phyloP scores from a whole-genome alignment of 2,888 invertebrate species.

The Arrhopalites spinosus region DNA sequence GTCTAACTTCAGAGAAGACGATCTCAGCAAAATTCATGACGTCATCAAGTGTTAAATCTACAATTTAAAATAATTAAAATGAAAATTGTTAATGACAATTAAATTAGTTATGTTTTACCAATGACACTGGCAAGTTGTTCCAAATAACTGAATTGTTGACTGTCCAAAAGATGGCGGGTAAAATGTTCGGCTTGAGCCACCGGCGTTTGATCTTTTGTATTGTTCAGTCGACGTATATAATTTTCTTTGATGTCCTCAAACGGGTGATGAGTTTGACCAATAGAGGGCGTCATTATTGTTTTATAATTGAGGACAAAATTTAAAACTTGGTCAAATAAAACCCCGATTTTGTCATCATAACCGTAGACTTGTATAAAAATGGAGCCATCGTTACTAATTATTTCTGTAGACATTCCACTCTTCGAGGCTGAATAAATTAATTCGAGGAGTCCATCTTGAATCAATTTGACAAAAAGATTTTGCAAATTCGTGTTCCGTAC shows the following conservation, averaged over 20 bases:
- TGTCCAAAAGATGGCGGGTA: constrained; percentile 89
- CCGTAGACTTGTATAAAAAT: not conserved
- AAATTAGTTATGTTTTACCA: constrained; percentile 64
- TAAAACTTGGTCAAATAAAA: constrained; percentile 10
- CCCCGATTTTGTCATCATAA: constrained; percentile 11
- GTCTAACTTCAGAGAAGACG: constrained; percentile 78
- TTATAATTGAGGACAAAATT: not conserved
- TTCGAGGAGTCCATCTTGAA: too few relatives aligned
- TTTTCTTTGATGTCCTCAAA: constrained; percentile 6
- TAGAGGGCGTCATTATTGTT: too few relatives aligned
- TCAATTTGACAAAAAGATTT: too few relatives aligned
- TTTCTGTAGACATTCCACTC: too few relatives aligned
- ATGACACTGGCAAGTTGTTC: constrained; percentile 80
- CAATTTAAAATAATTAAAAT: too few relatives aligned
- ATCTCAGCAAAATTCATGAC: constrained; percentile 78
- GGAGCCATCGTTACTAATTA: too few relatives aligned
- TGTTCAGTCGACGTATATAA: constrained; percentile 6
- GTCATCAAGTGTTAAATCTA: constrained; percentile 66
- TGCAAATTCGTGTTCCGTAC: too few relatives aligned
- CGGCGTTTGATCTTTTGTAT: not conserved
- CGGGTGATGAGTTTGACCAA: too few relatives aligned
- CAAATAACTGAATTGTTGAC: too few relatives aligned
- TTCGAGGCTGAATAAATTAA: too few relatives aligned
- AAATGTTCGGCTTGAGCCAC: constrained; percentile 64
- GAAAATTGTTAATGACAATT: too few relatives aligned